phyloP scores from a whole-genome alignment of 2,797 vertebrate species.

The Leuciscus waleckii region DNA sequence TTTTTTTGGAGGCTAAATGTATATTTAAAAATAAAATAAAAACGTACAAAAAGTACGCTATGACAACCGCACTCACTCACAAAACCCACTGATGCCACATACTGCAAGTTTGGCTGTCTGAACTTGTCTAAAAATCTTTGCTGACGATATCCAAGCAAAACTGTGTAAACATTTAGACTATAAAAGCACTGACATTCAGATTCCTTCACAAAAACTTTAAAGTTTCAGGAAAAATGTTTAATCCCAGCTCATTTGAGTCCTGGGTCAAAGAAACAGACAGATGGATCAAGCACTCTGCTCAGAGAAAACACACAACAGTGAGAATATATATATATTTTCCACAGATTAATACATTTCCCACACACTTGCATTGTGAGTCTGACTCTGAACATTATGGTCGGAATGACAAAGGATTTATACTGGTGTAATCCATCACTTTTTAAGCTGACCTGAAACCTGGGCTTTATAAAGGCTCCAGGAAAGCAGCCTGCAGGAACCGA shows the following conservation, averaged over 20 bases:
- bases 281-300: slow-evolving; percentile 33
- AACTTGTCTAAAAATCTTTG: slow-evolving; percentile 23
- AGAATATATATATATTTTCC: background rate
- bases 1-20: background rate
- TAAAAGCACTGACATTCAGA: slow-evolving; percentile 2
- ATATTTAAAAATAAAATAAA: no score
- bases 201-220: background rate
- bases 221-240: background rate
- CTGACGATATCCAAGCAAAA: background rate
- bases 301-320: slow-evolving; percentile 4
- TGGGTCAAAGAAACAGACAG: slow-evolving; percentile 26
- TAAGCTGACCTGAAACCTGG: background rate
- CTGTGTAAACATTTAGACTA: background rate
- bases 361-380: background rate
- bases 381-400: background rate
- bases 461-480: slow-evolving; percentile 1
- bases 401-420: slow-evolving; percentile 1
- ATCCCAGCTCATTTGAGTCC: slow-evolving; percentile 6
- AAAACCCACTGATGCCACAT: background rate
- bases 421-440: background rate
- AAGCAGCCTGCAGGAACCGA: background rate
- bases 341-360: slow-evolving; percentile 15
- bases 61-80: background rate
- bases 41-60: background rate
- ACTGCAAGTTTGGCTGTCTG: slow-evolving; percentile 6